These are phyloP conservation scores for Zaprionus ghesquierei DNA, from an alignment of 1,140 invertebrate species.

Conservation along the genomic window DNA sequence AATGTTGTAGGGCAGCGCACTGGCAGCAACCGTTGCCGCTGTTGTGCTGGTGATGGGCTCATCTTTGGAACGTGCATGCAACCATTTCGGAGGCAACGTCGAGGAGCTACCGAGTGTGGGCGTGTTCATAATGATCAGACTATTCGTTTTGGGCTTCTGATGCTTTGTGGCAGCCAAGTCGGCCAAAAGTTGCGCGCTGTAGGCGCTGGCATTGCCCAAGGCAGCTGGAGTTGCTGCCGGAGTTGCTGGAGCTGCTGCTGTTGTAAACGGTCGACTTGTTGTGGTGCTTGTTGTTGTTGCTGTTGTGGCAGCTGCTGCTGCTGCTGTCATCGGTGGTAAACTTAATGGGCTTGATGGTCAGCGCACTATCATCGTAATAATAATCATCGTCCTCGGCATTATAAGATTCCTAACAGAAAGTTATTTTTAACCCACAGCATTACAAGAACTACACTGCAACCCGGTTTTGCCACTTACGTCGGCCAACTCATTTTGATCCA, in stretches of 20 bases:
- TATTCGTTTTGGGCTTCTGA: conserved; percentile 47
- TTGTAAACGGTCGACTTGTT: neutral
- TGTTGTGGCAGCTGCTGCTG: conserved; percentile 10
- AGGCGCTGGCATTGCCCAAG: conserved; percentile 36
- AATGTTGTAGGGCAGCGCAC: conserved; percentile 29
- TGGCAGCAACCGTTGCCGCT: neutral
- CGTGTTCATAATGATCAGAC: conserved; percentile 63
- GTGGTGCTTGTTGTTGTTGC: neutral
- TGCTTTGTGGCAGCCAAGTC: conserved; percentile 46
- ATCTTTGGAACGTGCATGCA: conserved; percentile 55
- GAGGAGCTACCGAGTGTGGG: conserved; percentile 34
- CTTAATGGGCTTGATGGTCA: conserved; percentile 76
- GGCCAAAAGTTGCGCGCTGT: conserved; percentile 53
- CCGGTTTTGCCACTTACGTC: conserved; percentile 83
- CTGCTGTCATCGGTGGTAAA: conserved; percentile 45
- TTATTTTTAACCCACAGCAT: conserved; percentile 64
- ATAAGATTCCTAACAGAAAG: conserved; percentile 65
- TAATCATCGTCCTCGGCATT: conserved; percentile 75
- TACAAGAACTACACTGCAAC: too few species aligned
- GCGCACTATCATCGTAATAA: conserved; percentile 77
- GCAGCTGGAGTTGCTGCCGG: neutral
- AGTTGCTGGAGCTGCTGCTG: neutral
- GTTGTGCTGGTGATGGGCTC: conserved; percentile 33
- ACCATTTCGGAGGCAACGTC: conserved; percentile 31
- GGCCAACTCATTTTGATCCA: conserved; percentile 84